Evolutionary conservation across 2,113 vertebrate species (phyloP).

Genomic region (Chionodraco myersi): DNA sequence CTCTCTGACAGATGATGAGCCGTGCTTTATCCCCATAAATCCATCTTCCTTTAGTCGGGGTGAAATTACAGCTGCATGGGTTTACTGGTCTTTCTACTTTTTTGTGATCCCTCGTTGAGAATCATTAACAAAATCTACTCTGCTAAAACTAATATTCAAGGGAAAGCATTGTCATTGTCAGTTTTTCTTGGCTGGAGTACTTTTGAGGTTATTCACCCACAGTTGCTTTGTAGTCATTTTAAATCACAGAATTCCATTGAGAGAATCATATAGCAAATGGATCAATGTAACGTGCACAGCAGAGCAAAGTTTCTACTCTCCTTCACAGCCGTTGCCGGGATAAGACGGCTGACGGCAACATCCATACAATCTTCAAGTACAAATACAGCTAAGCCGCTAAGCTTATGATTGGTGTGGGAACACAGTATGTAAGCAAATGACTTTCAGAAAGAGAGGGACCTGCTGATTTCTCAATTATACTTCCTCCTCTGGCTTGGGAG

Average conservation of each 20-base stretch:
- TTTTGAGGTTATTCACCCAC: constrained; percentile 61
- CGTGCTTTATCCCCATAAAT: constrained; percentile 22
- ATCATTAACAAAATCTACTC: constrained; percentile 35
- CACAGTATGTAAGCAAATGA: constrained; percentile 85
- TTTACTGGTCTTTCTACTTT: constrained; percentile 20
- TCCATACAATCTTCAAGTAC: constrained; percentile 84
- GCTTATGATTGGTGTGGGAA: constrained; percentile 85
- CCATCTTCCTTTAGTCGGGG: constrained; percentile 27
- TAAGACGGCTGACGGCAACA: constrained; percentile 77
- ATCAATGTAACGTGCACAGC: constrained; percentile 72
- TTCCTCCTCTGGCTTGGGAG: constrained; percentile 72
- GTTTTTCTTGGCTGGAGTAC: constrained; percentile 28
- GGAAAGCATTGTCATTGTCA: constrained; percentile 20
- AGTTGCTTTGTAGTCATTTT: constrained; percentile 49
- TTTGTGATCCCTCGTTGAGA: constrained; percentile 22
- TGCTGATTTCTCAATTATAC: constrained; percentile 87
- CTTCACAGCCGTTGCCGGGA: constrained; percentile 70
- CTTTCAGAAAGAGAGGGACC: constrained; percentile 79
- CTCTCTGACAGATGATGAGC: constrained; percentile 36
- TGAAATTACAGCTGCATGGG: neutral
- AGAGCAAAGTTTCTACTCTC: constrained; percentile 73
- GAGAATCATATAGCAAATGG: constrained; percentile 70
- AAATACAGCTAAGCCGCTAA: constrained; percentile 86
- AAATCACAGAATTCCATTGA: constrained; percentile 72
- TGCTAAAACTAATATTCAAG: constrained; percentile 28